These are phyloP conservation scores for Brachypalpus laphriformis DNA, from an alignment of 2,888 invertebrate species.

Conservation along the genomic window DNA sequence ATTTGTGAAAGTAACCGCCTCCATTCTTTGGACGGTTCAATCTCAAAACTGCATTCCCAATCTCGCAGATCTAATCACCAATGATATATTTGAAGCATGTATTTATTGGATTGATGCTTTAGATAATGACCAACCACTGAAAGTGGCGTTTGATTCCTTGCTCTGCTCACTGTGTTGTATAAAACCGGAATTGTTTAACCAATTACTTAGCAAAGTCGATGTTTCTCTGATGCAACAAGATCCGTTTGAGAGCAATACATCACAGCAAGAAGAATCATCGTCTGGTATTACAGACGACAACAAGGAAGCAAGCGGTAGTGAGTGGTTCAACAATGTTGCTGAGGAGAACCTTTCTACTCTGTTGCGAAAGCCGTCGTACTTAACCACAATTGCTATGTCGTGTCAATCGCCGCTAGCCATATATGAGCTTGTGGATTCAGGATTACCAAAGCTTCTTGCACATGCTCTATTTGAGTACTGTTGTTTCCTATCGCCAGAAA, in stretches of 20 bases:
- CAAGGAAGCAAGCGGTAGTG: conserved; percentile 84
- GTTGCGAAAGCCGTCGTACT: conserved; percentile 86
- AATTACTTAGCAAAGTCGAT: conserved; percentile 89
- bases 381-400: conserved; percentile 90
- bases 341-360: conserved; percentile 84
- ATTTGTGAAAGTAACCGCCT: conserved; percentile 90
- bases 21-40: conserved; percentile 90
- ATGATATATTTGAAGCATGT: conserved; percentile 89
- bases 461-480: conserved; percentile 85
- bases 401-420: conserved; percentile 92
- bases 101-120: conserved; percentile 91
- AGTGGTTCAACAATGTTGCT: conserved; percentile 85
- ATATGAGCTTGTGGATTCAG: conserved; percentile 89
- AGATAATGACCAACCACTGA: conserved; percentile 88
- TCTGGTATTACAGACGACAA: conserved; percentile 88
- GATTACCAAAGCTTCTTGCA: conserved; percentile 87
- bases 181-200: conserved; percentile 89
- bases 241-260: conserved; percentile 35
- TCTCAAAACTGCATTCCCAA: conserved; percentile 86
- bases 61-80: conserved; percentile 87
- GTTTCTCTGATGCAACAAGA: conserved; percentile 80
- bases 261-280: conserved; percentile 48
- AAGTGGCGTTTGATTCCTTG: conserved; percentile 92
- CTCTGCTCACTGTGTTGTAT: conserved; percentile 94
- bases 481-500: conserved; percentile 77